phyloP scores from a whole-genome alignment of 2,797 vertebrate genomes.

The Gymnothorax javanicus region DNA sequence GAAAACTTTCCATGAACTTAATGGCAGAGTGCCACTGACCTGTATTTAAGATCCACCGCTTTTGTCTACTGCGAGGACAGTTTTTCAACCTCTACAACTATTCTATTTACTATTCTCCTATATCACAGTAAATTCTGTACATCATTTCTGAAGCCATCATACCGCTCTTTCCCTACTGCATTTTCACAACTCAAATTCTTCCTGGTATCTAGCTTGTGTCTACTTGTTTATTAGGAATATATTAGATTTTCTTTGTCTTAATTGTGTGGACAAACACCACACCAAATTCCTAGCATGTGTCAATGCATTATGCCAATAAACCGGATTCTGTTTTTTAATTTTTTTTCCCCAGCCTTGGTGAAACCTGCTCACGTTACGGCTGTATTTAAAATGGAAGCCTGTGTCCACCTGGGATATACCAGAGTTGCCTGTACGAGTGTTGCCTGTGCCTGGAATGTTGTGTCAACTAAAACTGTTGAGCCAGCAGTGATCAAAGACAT shows the following conservation, averaged over 20 bases:
- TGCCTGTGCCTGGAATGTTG: neutral
- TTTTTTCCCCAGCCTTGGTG: neutral
- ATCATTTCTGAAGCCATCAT: neutral
- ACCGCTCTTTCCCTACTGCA: neutral
- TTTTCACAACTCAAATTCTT: neutral
- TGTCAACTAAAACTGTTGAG: neutral
- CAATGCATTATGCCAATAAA: no score
- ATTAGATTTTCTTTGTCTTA: no score
- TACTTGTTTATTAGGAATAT: neutral
- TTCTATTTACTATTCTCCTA: neutral
- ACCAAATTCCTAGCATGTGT: no score
- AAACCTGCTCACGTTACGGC: neutral
- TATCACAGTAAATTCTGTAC: no score
- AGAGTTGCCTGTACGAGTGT: neutral
- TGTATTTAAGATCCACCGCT: no score
- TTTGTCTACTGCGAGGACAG: no score
- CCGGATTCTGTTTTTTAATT: neutral
- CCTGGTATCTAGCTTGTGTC: neutral
- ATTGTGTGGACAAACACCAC: no score
- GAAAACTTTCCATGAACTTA: no score
- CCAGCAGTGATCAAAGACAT: no score
- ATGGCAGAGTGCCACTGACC: no score
- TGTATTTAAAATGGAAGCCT: slow-evolving; percentile 5
- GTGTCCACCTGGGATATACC: neutral
- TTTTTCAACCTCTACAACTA: neutral